Conservation (phyloP, 2,113 vertebrate genomes). For the Bostrychus sinensis region DNA sequence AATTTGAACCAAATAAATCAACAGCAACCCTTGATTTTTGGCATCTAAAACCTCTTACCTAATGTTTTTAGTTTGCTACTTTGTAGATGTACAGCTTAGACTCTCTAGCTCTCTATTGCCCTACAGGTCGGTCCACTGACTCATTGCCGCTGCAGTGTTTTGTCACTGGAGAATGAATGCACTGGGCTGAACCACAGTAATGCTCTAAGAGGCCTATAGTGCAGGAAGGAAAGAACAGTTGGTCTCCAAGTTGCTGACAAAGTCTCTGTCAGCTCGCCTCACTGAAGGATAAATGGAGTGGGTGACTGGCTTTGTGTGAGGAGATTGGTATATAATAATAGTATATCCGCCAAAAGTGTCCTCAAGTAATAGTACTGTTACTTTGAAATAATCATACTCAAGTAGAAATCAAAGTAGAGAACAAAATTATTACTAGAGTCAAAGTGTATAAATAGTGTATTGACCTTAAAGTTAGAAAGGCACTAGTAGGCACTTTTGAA, state of each 20-base stretch:
- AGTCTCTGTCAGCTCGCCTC: conserved; percentile 39
- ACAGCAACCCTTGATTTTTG: no score
- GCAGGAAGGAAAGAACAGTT: conserved; percentile 23
- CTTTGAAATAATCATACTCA: no score
- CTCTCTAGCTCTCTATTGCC: not conserved
- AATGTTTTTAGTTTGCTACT: no score
- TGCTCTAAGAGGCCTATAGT: conserved; percentile 6
- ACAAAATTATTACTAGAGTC: no score
- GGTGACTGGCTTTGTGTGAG: conserved; percentile 7
- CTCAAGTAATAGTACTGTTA: no score
- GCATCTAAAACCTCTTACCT: no score
- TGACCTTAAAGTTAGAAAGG: no score
- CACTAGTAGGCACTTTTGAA: no score
- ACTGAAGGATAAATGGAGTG: conserved; percentile 33
- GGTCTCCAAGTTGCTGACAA: conserved; percentile 55
- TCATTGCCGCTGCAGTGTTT: conserved; percentile 43
- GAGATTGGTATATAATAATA: not conserved
- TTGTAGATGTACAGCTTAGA: no score
- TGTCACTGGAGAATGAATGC: conserved; percentile 33
- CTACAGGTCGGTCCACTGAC: conserved; percentile 19
- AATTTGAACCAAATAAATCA: no score
- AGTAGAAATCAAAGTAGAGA: no score
- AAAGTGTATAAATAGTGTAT: no score
- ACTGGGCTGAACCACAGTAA: conserved; percentile 12
- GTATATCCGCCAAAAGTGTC: not conserved